These are phyloP conservation scores for Pristionchus mayeri DNA, from an alignment of 2,888 invertebrate species.

Conservation along the genomic window DNA sequence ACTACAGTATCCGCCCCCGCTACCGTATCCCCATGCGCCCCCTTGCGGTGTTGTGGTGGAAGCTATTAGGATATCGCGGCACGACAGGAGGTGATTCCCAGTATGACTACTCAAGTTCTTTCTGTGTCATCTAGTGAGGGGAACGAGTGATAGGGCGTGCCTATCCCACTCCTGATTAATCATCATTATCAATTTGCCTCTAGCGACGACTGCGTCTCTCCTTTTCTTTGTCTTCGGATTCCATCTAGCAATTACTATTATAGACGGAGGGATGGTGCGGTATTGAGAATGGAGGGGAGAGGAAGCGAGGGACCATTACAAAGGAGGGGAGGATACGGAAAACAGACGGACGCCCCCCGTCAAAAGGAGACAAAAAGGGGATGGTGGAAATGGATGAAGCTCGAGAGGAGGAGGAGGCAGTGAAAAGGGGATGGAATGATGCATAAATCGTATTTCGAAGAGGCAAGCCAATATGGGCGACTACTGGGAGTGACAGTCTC, in stretches of 20 bases:
- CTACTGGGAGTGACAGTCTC: no score
- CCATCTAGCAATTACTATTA: conserved; percentile 41
- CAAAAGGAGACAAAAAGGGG: conserved; percentile 43
- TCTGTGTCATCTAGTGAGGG: background rate
- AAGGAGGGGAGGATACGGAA: conserved; percentile 29
- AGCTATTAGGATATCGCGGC: no score
- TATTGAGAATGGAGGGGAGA: conserved; percentile 4
- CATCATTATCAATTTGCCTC: conserved; percentile 18
- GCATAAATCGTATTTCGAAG: conserved; percentile 32
- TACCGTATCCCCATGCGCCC: background rate
- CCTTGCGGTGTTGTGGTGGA: no score
- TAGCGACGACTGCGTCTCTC: background rate
- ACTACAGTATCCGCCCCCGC: background rate
- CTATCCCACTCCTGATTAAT: background rate
- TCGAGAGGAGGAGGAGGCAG: conserved; percentile 25
- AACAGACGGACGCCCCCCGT: conserved; percentile 4
- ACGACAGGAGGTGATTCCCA: background rate
- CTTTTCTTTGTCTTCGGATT: background rate
- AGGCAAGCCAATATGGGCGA: background rate
- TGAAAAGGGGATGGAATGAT: conserved; percentile 27
- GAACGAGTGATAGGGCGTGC: background rate
- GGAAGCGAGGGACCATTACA: conserved; percentile 35
- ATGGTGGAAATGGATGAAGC: conserved; percentile 36
- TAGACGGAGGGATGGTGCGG: conserved; percentile 20
- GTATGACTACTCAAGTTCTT: background rate